Percentiles rank a stretch among this genome's conserved stretches.
phyloP scores from a whole-genome alignment of 2,888 invertebrate genomes.

The Sarcophaga variegata region DNA sequence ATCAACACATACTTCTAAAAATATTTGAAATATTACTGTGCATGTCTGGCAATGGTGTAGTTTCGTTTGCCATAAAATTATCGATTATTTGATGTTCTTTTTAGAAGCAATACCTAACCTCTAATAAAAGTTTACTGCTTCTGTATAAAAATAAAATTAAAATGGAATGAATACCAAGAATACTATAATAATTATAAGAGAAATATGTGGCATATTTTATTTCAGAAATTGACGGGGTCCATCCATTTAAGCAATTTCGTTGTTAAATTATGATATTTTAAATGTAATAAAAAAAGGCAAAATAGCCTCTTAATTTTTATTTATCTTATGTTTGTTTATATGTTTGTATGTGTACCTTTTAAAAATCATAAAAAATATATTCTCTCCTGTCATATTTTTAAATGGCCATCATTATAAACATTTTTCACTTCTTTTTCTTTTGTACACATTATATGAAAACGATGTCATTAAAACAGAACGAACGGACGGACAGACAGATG shows the following conservation, averaged over 20 bases:
- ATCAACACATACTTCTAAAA: neutral
- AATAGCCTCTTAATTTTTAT: conserved; percentile 31
- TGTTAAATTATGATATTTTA: conserved; percentile 44
- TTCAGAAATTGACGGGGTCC: neutral
- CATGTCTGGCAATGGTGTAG: neutral
- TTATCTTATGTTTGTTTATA: conserved; percentile 9
- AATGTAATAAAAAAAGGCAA: conserved; percentile 25
- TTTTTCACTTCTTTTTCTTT: conserved; percentile 32
- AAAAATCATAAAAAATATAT: conserved; percentile 13
- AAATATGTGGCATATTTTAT: neutral
- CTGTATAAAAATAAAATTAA: too few species aligned
- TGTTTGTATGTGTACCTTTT: neutral
- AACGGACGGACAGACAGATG: neutral
- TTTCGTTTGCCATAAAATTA: neutral
- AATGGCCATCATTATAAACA: conserved; percentile 49
- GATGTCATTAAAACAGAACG: conserved; percentile 41
- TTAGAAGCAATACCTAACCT: too few species aligned
- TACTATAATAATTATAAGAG: neutral
- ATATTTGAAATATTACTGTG: neutral
- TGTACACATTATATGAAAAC: conserved; percentile 4
- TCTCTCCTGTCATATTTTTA: conserved; percentile 51
- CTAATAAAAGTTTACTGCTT: too few species aligned
- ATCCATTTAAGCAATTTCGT: neutral
- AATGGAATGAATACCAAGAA: neutral
- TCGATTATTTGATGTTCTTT: too few species aligned